Percentiles rank a stretch among this genome's conserved stretches.
Evolutionary conservation across 2,888 invertebrate species (phyloP).

Genomic region (Clivina fossor): DNA sequence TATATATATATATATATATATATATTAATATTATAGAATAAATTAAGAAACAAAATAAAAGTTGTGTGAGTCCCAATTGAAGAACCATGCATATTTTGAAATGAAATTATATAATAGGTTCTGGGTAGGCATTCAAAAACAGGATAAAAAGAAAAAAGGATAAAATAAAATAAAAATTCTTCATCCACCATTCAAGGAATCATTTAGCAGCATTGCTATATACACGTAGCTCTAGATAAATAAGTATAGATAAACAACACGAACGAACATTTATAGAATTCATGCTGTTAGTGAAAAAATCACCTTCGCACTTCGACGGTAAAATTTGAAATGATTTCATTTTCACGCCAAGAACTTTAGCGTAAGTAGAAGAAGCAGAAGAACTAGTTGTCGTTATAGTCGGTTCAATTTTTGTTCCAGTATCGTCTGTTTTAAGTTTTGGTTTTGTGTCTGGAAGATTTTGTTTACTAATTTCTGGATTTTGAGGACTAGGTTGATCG

Average conservation of each 20-base stretch:
- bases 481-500: too few relatives aligned
- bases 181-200: neutral
- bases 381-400: too few relatives aligned
- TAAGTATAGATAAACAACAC: too few relatives aligned
- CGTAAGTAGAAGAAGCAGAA: too few relatives aligned
- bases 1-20: too few relatives aligned
- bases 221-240: conserved; percentile 6
- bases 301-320: conserved; percentile 38
- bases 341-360: conserved; percentile 4
- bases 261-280: too few relatives aligned
- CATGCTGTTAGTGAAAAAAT: conserved; percentile 38
- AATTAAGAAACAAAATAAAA: neutral
- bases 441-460: conserved; percentile 4
- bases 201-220: neutral
- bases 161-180: neutral
- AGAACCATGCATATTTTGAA: conserved; percentile 11
- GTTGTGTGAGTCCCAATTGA: conserved; percentile 11
- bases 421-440: neutral
- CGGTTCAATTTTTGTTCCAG: too few relatives aligned
- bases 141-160: conserved; percentile 18
- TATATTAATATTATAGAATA: too few relatives aligned
- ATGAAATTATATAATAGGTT: conserved; percentile 8
- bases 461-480: neutral
- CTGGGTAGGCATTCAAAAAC: conserved; percentile 33
- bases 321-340: conserved; percentile 15